phyloP scores from a whole-genome alignment of 2,888 invertebrate species.

The Tipula confusa region DNA sequence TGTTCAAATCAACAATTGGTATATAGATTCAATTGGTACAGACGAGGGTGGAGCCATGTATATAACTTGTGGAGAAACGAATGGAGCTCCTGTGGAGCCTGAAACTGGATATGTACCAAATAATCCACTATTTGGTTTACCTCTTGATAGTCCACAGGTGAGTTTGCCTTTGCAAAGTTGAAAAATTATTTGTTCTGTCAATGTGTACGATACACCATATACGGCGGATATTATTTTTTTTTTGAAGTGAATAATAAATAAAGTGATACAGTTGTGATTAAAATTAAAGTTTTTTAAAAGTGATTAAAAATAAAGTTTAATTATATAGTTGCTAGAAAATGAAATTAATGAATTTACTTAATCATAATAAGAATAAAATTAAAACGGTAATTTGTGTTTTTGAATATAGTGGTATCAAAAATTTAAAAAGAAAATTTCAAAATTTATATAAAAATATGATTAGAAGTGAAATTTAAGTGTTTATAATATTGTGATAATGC shows the following conservation, averaged over 20 bases:
- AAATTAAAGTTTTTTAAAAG: background rate
- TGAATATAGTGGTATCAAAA: no score
- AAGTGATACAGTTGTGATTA: background rate
- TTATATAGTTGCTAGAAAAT: no score
- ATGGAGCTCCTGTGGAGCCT: constrained; percentile 51
- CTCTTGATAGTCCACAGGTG: constrained; percentile 52
- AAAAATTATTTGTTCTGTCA: background rate
- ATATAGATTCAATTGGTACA: constrained; percentile 50
- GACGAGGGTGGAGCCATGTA: constrained; percentile 53
- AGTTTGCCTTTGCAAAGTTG: constrained; percentile 35
- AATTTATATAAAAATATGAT: background rate
- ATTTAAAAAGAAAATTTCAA: no score
- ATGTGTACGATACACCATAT: background rate
- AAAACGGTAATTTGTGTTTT: constrained; percentile 25
- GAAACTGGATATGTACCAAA: constrained; percentile 52
- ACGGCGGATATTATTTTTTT: background rate
- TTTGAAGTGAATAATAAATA: background rate
- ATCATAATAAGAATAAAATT: background rate
- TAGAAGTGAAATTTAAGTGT: background rate
- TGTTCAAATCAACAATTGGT: background rate
- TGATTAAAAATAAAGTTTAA: background rate
- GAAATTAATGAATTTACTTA: background rate
- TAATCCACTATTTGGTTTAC: constrained; percentile 51
- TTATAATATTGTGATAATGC: background rate
- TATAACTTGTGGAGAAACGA: constrained; percentile 52